Percentiles rank a stretch among this genome's conserved stretches.
phyloP scores from a whole-genome alignment of 2,888 invertebrate genomes.

The Xestoiulus laeticollis region DNA sequence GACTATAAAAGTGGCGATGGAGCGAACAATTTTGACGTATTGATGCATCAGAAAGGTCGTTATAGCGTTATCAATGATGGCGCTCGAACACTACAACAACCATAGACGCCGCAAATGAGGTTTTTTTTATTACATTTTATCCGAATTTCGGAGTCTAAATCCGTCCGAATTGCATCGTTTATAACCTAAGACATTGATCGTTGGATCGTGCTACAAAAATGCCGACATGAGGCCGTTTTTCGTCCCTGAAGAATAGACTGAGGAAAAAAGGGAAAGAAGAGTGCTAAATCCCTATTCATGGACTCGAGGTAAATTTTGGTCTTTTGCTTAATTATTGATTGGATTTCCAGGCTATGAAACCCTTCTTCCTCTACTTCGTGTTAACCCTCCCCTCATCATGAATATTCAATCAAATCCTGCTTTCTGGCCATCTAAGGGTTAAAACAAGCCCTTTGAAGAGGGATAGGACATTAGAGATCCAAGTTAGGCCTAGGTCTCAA shows the following conservation, averaged over 20 bases:
- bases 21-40: neutral
- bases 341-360: neutral
- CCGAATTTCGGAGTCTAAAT: neutral
- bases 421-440: neutral
- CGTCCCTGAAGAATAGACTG: neutral
- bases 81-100: neutral
- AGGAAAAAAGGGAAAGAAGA: neutral
- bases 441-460: neutral
- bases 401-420: neutral
- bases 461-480: neutral
- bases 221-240: neutral
- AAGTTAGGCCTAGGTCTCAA: neutral
- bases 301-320: neutral
- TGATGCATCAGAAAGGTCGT: neutral
- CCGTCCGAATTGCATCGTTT: neutral
- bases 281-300: neutral
- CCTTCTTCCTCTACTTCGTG: neutral
- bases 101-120: slow-evolving; percentile 8
- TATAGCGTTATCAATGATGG: neutral
- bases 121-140: neutral
- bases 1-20: neutral
- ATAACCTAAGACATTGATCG: neutral
- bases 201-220: neutral
- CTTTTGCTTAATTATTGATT: slow-evolving; percentile 26
- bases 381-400: neutral